Evolutionary conservation across 2,888 invertebrate genomes (phyloP), one percentile per base, ranked within the genome.

Genomic region (Lacanobia wlatinum): DNA sequence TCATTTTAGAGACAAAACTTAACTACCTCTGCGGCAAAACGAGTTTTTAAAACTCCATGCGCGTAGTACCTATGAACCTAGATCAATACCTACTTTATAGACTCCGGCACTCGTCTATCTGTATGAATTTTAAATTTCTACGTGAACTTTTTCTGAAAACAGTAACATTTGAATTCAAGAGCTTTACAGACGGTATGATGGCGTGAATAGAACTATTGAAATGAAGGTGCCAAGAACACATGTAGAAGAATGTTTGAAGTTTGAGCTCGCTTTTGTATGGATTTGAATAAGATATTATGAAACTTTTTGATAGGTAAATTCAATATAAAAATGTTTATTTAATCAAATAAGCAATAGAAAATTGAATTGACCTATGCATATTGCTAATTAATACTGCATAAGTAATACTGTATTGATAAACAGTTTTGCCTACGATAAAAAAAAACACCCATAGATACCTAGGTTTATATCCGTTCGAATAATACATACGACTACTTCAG

Each of bases 101-200:
- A 71, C 58, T 71, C 58, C 38, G n/a, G 61, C 78, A 62, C 23
- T 55, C 76, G 81, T 71, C 67, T 65, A 48, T 70, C 76, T 79
- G 56, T 77, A 72, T 81, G 77, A 77, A 81, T 79, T 79, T 81
- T 80, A 76, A 81, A 72, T 81, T 79, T 81, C 78, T 81, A 81
- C 77, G 82, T 81, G 81, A 81, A 72, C 50, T 56, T 77, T 76
- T 79, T 79, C 72, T 67, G 56, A 61, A 72, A 79, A 77, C 71
- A 76, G 71, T 81, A 81, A 77, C 66, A 77, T 79, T 79, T 79
- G 63, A 81, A 79, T 79, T 79, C 77, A 81, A 70, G 34, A 80
- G 46, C 81, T 81, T 58, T 76, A 64, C 66, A 76, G 59, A 67
- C 55, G 62, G 58, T 38, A 76, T 63, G 62, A 12, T 67, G 21